Evolutionary conservation across 2,888 invertebrate species (phyloP).

Genomic region (Drosophila cognata): DNA sequence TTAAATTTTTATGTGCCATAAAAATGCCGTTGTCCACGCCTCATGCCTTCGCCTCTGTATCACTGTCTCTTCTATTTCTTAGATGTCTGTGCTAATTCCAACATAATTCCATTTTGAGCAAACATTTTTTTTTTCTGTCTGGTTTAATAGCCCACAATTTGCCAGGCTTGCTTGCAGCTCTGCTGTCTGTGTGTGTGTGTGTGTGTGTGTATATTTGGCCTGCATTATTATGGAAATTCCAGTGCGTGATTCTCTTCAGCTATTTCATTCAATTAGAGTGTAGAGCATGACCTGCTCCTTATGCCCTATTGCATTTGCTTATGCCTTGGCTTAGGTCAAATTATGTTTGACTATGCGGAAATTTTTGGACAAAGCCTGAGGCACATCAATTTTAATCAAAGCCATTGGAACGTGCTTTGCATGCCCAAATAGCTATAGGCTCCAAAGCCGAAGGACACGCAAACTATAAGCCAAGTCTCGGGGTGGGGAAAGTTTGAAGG

Average conservation of each 20-base stretch:
- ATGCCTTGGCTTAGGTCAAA: conserved; percentile 72
- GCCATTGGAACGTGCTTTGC: conserved; percentile 70
- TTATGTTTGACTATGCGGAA: conserved; percentile 76
- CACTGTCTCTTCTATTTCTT: conserved; percentile 11
- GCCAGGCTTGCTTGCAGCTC: conserved; percentile 15
- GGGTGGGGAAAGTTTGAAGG: not conserved
- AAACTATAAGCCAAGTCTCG: not conserved
- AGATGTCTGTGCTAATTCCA: conserved; percentile 63
- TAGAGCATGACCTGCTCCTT: conserved; percentile 57
- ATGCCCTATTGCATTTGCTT: conserved; percentile 65
- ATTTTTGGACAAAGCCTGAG: conserved; percentile 72
- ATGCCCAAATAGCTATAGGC: conserved; percentile 49
- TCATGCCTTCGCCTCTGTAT: not conserved
- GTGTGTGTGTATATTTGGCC: conserved; percentile 25
- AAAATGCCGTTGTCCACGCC: conserved; percentile 35
- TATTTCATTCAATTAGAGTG: conserved; percentile 73
- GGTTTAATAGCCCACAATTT: conserved; percentile 56
- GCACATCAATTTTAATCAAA: conserved; percentile 77
- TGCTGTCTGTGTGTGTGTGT: conserved; percentile 15
- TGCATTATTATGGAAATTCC: conserved; percentile 73
- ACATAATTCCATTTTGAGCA: conserved; percentile 61
- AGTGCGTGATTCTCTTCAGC: conserved; percentile 59
- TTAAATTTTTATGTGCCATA: conserved; percentile 72
- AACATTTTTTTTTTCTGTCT: conserved; percentile 16
- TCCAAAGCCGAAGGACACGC: conserved; percentile 7